phyloP scores from a whole-genome alignment of 2,888 invertebrate species.

The Nomada fucata region DNA sequence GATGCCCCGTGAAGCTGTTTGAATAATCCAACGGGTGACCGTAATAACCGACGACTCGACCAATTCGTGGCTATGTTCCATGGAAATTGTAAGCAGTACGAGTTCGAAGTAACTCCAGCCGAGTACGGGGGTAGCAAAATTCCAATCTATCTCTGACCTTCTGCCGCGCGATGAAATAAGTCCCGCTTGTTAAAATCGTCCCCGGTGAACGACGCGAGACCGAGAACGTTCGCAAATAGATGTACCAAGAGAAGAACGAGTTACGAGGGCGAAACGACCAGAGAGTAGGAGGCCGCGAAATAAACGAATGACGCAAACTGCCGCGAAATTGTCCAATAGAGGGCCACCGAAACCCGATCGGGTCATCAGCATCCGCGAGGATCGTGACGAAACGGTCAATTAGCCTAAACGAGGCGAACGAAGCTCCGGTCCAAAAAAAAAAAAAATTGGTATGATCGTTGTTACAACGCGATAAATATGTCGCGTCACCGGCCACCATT shows the following conservation, averaged over 20 bases:
- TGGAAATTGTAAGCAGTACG: no score
- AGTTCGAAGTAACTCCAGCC: no score
- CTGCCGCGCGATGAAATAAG: background rate
- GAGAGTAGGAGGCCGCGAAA: constrained; percentile 6
- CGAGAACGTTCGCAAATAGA: constrained; percentile 6
- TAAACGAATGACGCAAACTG: constrained; percentile 39
- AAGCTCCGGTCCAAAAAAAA: background rate
- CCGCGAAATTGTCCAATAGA: constrained; percentile 34
- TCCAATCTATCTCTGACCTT: background rate
- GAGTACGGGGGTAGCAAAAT: background rate
- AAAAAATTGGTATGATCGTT: constrained; percentile 13
- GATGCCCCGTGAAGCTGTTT: no score
- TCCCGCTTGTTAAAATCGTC: background rate
- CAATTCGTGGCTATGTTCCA: no score
- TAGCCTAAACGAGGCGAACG: constrained; percentile 34
- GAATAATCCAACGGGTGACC: no score
- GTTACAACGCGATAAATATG: background rate
- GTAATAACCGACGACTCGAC: no score
- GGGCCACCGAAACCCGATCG: constrained; percentile 42
- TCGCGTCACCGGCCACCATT: background rate
- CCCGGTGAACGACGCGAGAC: constrained; percentile 3
- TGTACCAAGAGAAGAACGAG: background rate
- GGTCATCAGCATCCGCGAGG: constrained; percentile 22
- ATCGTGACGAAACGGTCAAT: constrained; percentile 26
- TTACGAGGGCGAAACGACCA: background rate